phyloP scores from a whole-genome alignment of 2,113 vertebrate species.

The Phrynosoma platyrhinos region DNA sequence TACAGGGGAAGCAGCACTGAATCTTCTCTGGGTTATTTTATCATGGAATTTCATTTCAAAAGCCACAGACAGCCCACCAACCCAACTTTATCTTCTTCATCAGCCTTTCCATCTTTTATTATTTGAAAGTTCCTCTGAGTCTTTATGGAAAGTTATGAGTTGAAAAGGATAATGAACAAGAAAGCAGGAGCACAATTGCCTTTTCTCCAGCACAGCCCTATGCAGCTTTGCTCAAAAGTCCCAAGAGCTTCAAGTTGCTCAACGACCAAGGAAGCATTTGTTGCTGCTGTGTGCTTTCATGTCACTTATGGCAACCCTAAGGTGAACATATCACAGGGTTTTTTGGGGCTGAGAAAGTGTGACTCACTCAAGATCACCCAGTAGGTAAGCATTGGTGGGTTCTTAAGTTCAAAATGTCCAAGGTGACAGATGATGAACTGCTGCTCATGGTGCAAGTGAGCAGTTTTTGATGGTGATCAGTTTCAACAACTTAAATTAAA shows the following conservation, averaged over 20 bases:
- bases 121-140: not conserved
- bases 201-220: not conserved
- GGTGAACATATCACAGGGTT: too few species aligned
- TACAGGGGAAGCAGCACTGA: not conserved
- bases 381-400: too few species aligned
- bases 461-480: not conserved
- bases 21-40: not conserved
- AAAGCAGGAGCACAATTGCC: not conserved
- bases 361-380: too few species aligned
- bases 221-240: not conserved
- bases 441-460: not conserved
- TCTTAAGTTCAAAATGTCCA: not conserved
- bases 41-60: not conserved
- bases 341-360: too few species aligned
- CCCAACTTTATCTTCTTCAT: not conserved
- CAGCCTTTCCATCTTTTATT: not conserved
- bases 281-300: too few species aligned
- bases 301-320: too few species aligned
- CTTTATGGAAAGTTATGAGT: not conserved
- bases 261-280: too few species aligned
- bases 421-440: not conserved
- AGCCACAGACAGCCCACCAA: not conserved
- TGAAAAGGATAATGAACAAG: not conserved
- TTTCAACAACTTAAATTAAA: too few species aligned
- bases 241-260: too few species aligned